These are phyloP conservation scores for Oreochromis spilurus DNA, from an alignment of 2,113 vertebrate genomes.

Conservation along the genomic window DNA sequence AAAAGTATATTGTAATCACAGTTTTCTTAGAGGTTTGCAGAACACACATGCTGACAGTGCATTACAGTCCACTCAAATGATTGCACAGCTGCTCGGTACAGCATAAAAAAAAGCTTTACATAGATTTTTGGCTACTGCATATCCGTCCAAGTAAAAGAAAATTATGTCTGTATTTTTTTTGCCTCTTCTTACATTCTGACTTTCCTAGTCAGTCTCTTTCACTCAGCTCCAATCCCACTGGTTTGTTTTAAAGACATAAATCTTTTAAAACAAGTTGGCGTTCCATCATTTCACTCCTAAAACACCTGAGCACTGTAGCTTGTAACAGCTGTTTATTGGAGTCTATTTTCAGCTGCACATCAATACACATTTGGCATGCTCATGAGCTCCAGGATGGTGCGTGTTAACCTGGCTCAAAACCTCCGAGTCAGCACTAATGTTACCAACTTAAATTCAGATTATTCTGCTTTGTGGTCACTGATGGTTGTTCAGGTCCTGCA, in stretches of 20 bases:
- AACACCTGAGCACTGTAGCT: not conserved
- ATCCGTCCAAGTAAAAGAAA: not conserved
- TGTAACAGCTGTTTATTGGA: not conserved
- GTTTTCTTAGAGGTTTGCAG: not conserved
- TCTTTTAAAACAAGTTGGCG: not conserved
- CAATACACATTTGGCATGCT: not conserved
- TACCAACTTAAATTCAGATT: not conserved
- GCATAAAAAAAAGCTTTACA: not conserved
- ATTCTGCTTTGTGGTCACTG: not conserved
- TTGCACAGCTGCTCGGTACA: not conserved
- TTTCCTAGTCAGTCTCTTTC: not conserved
- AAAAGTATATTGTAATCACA: not conserved
- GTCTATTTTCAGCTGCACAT: not conserved
- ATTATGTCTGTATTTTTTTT: not conserved
- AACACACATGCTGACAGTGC: not conserved
- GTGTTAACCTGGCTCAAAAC: not conserved
- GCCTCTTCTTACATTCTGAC: not conserved
- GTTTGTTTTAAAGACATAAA: not conserved
- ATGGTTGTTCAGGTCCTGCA: rapidly evolving
- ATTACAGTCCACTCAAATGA: not conserved
- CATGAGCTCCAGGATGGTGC: not conserved
- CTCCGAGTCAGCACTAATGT: not conserved
- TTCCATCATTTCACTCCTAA: not conserved
- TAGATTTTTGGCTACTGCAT: not conserved
- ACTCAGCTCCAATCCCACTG: not conserved